Evolutionary conservation across 2,888 invertebrate genomes (phyloP).

Genomic region (Ennomos fuscantarius): DNA sequence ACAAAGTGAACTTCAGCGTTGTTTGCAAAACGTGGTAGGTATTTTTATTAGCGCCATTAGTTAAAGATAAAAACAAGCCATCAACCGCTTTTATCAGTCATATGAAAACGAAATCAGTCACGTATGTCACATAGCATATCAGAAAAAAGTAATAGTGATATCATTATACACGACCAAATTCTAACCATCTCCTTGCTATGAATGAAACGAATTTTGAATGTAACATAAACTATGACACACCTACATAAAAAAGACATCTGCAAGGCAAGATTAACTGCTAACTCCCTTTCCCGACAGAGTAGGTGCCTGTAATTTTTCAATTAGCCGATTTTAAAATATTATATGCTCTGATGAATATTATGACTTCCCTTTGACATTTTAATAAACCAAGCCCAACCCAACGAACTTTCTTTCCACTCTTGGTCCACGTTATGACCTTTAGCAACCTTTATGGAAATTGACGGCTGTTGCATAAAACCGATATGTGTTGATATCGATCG

Average conservation of each 20-base stretch:
- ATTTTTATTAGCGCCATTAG: background rate
- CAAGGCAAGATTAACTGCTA: too few species aligned
- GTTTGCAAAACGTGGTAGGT: background rate
- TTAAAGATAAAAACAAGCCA: slow-evolving; percentile 1
- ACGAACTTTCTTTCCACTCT: slow-evolving; percentile 37
- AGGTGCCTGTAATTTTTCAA: too few species aligned
- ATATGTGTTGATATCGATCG: slow-evolving; percentile 46
- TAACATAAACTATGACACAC: too few species aligned
- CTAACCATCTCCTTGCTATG: too few species aligned
- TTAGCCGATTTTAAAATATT: background rate
- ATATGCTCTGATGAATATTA: background rate
- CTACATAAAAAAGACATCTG: too few species aligned
- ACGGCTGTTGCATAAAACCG: slow-evolving; percentile 38
- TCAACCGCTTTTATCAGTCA: background rate
- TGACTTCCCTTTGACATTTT: slow-evolving; percentile 17
- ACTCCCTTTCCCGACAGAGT: too few species aligned
- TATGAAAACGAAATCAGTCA: background rate
- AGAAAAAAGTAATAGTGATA: too few species aligned
- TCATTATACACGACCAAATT: too few species aligned
- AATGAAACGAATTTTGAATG: too few species aligned
- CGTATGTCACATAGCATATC: background rate
- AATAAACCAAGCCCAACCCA: slow-evolving; percentile 30
- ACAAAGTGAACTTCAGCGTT: background rate
- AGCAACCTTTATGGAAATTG: slow-evolving; percentile 29
- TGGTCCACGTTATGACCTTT: slow-evolving; percentile 36